Base-by-base conservation (phyloP, 1,140 invertebrate species). In the Drosophila bocki region DNA sequence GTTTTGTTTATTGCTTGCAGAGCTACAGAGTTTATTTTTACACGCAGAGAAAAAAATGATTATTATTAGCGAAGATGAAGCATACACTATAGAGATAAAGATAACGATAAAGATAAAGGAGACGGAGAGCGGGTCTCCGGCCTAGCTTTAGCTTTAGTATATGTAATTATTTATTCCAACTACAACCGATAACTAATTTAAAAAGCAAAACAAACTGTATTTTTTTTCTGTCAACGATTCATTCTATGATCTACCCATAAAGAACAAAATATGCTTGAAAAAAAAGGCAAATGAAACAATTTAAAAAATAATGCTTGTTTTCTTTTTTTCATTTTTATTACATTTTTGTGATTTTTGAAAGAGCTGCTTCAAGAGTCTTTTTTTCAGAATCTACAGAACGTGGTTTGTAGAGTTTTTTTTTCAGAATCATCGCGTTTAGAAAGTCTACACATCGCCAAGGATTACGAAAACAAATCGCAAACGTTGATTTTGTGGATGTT, bases 1-100 rank as follows among this genome's bases (percentile, higher is more conserved):
- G 12, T 63, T 48, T 53, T 72, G 59, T 70, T 72, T 59, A 56
- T 56, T 76, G 51, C 59, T 68, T 69, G 63, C 15, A 26, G 22
- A 35, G 19, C 59, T 84, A 69, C 68, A 82, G 74, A 86, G 78
- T 86, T 85, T 85, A 86, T 82, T 86, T 85, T 81, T 70, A 61
- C 45, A 61, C 42, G 35, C 56, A 54, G 26, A 50, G 8, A 29
- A n/a, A 76, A 15, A 29, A 29, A 29, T 6, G 26, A 29, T 29
- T 29, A 35, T 60, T 45, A 65, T 59, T 44, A 53, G 47, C 54
- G 37, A 39, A 15, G 22, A 57, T 45, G 65, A 56, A 71, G 51
- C 65, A 45, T 58, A 72, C 51, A 72, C 69, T 72, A 72, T 68
- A 54, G 62, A 67, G 33, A 39, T 54, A 54, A 37, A 3, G 47